phyloP scores from a whole-genome alignment of 2,113 vertebrate genomes.

The Bubo bubo region DNA sequence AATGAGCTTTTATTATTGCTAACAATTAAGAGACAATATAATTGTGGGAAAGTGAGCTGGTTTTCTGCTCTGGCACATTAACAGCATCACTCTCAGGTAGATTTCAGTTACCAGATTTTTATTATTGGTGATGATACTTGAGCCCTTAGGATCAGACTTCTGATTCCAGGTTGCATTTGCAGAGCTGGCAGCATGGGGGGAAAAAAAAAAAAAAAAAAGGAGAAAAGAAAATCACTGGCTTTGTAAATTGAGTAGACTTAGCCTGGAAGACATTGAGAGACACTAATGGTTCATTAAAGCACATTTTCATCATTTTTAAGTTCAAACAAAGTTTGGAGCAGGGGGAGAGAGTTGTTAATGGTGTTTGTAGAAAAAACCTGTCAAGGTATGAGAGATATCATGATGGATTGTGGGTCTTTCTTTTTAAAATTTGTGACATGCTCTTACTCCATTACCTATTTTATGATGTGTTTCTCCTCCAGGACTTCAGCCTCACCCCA shows the following conservation, averaged over 20 bases:
- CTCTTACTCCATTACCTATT: background rate
- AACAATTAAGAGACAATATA: background rate
- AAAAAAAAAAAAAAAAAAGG: no score
- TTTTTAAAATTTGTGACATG: background rate
- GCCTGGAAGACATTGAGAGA: background rate
- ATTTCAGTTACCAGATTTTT: background rate
- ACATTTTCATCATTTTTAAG: background rate
- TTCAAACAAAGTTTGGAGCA: background rate
- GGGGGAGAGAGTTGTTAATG: background rate
- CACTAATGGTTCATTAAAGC: background rate
- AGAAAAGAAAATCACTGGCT: background rate
- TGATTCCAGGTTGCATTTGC: background rate
- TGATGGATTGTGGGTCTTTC: background rate
- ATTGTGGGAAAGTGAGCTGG: background rate
- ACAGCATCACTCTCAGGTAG: background rate
- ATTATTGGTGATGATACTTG: background rate
- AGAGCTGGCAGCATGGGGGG: background rate
- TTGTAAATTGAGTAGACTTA: background rate
- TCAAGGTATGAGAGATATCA: background rate
- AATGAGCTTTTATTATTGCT: background rate
- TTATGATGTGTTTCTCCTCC: background rate
- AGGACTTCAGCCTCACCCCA: background rate
- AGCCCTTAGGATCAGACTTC: background rate
- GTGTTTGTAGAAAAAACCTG: background rate
- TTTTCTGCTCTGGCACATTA: background rate